A percentile compares a stretch with the other conserved stretches of the same genome.
These are phyloP conservation scores for Urocynchramus pylzowi DNA, from an alignment of 2,113 vertebrate species.

Conservation along the genomic window DNA sequence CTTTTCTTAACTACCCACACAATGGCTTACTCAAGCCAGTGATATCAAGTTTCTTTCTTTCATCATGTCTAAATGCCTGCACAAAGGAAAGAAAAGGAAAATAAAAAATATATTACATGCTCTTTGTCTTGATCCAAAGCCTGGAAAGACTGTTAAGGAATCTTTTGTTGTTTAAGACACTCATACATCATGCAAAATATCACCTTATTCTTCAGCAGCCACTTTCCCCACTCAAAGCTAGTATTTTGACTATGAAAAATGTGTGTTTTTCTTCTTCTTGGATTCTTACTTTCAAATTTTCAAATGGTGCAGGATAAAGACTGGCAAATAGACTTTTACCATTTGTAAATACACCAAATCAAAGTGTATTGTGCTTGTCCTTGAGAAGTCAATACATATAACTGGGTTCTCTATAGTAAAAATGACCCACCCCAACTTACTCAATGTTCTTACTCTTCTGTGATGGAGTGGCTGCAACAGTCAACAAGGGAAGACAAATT, in stretches of 20 bases:
- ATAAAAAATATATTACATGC: background rate
- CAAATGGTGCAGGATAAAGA: background rate
- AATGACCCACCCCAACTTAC: background rate
- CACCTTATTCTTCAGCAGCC: background rate
- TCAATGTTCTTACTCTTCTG: background rate
- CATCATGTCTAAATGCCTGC: background rate
- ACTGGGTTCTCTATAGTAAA: background rate
- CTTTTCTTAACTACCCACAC: conserved; percentile 36
- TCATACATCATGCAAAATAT: conserved; percentile 22
- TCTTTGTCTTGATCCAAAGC: conserved; percentile 22
- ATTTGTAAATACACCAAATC: background rate
- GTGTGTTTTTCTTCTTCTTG: background rate
- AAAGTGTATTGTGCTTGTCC: background rate
- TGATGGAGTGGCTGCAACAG: no score
- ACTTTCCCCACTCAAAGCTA: background rate
- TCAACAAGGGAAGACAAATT: background rate
- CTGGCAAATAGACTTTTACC: background rate
- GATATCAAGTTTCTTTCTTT: conserved; percentile 27
- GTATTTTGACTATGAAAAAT: conserved; percentile 33
- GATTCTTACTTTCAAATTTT: conserved; percentile 24
- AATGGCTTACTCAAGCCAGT: background rate
- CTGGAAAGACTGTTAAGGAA: background rate
- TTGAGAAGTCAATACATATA: background rate
- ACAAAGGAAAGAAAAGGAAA: conserved; percentile 26
- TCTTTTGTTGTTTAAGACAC: conserved; percentile 44